phyloP scores from a whole-genome alignment of 2,888 invertebrate species.

The Phytoseiulus persimilis region DNA sequence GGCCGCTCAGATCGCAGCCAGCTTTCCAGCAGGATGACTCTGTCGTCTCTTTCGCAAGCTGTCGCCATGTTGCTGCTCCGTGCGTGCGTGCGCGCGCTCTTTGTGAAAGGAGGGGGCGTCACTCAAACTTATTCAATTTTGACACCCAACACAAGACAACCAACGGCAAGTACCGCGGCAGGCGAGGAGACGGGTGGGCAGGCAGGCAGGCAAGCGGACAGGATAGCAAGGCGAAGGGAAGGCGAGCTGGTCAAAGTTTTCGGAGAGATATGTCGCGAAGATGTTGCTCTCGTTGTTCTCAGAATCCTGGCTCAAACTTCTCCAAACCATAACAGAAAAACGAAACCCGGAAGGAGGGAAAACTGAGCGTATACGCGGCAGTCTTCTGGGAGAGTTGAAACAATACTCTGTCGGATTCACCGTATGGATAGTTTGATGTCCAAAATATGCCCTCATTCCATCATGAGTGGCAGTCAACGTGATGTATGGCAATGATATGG shows the following conservation, averaged over 20 bases:
- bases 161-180: conserved; percentile 8
- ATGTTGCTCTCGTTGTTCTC: not conserved
- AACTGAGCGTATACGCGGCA: not conserved
- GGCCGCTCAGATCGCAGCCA: not conserved
- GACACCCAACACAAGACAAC: conserved; percentile 20
- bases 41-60: not conserved
- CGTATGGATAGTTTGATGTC: too few relatives aligned
- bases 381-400: too few relatives aligned
- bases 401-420: too few relatives aligned
- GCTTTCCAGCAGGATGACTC: not conserved
- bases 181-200: not conserved
- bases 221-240: not conserved
- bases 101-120: conserved; percentile 15
- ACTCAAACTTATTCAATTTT: conserved; percentile 38
- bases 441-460: too few relatives aligned
- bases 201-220: not conserved
- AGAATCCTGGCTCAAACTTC: not conserved
- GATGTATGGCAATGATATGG: too few relatives aligned
- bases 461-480: too few relatives aligned
- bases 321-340: not conserved
- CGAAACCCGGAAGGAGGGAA: not conserved
- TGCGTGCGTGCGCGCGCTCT: not conserved
- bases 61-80: not conserved
- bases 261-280: not conserved
- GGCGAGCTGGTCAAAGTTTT: not conserved